Percentiles rank a stretch among this genome's conserved stretches.
phyloP scores from a whole-genome alignment of 1,140 invertebrate genomes.

The Drosophila neocordata region DNA sequence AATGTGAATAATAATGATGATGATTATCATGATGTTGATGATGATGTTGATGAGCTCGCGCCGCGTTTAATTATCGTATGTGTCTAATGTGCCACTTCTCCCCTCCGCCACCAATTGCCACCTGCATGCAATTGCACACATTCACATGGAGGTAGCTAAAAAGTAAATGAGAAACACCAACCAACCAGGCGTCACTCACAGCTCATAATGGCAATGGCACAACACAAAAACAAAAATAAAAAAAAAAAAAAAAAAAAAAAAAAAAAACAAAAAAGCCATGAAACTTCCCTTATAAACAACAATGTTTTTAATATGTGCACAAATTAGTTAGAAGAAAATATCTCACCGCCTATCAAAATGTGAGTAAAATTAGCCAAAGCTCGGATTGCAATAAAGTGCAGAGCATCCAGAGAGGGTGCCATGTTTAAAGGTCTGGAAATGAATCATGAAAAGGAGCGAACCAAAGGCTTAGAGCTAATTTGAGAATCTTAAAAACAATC shows the following conservation, averaged over 20 bases:
- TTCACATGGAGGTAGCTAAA: constrained; percentile 21
- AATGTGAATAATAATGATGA: constrained; percentile 13
- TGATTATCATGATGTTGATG: constrained; percentile 58
- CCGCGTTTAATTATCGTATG: constrained; percentile 67
- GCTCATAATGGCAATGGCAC: constrained; percentile 52
- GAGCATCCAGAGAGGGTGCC: constrained; percentile 34
- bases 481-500: too few relatives aligned
- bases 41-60: constrained; percentile 67
- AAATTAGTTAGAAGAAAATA: constrained; percentile 48
- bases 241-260: constrained; percentile 19
- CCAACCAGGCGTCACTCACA: constrained; percentile 60
- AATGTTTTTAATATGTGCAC: constrained; percentile 64
- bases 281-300: constrained; percentile 3
- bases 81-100: constrained; percentile 46
- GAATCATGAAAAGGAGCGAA: neutral
- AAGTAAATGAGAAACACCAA: constrained; percentile 43
- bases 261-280: constrained; percentile 41
- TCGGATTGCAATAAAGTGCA: constrained; percentile 23
- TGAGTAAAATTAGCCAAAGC: constrained; percentile 71
- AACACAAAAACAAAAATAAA: constrained; percentile 10
- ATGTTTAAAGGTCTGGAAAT: constrained; percentile 62
- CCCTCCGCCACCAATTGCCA: constrained; percentile 34
- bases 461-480: neutral
- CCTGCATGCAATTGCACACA: constrained; percentile 67
- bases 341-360: constrained; percentile 70